These are phyloP conservation scores for Tetranychus cinnabarinus DNA, from an alignment of 1,140 invertebrate genomes.

Conservation along the genomic window DNA sequence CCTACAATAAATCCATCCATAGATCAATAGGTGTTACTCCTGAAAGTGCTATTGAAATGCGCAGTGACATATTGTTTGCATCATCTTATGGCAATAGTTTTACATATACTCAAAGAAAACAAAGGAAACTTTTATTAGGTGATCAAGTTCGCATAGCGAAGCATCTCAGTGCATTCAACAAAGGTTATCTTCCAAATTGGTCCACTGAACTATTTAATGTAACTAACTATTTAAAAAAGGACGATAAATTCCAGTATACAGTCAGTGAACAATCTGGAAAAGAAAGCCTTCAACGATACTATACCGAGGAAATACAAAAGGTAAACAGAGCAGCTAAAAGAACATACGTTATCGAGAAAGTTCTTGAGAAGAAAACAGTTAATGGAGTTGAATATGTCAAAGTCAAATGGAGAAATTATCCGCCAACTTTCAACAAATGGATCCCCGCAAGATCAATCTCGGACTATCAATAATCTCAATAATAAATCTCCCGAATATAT, in stretches of 20 bases:
- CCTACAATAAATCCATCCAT: conserved; percentile 16
- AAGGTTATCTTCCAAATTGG: conserved; percentile 14
- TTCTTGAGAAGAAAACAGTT: too few relatives aligned
- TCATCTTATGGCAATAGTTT: not conserved
- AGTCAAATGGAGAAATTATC: too few relatives aligned
- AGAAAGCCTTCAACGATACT: not conserved
- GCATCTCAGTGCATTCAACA: conserved; percentile 11
- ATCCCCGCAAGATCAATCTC: too few relatives aligned
- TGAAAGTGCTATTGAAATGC: not conserved
- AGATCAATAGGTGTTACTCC: conserved; percentile 9
- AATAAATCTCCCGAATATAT: too few relatives aligned
- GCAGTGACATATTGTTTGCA: not conserved
- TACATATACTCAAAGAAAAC: not conserved
- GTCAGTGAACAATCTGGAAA: conserved; percentile 4
- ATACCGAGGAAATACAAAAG: not conserved
- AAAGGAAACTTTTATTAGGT: conserved; percentile 7
- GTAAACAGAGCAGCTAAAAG: not conserved
- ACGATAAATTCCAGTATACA: conserved; percentile 9
- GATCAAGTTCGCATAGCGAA: conserved; percentile 14
- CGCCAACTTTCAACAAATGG: too few relatives aligned
- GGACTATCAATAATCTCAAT: too few relatives aligned
- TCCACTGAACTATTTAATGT: conserved; percentile 14
- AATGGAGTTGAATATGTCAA: too few relatives aligned
- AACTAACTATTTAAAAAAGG: conserved; percentile 9
- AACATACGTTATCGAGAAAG: too few relatives aligned